Conservation (phyloP, 30 jellyfish, hydroid and myxozoan species). For the Aurelia sp. region DNA sequence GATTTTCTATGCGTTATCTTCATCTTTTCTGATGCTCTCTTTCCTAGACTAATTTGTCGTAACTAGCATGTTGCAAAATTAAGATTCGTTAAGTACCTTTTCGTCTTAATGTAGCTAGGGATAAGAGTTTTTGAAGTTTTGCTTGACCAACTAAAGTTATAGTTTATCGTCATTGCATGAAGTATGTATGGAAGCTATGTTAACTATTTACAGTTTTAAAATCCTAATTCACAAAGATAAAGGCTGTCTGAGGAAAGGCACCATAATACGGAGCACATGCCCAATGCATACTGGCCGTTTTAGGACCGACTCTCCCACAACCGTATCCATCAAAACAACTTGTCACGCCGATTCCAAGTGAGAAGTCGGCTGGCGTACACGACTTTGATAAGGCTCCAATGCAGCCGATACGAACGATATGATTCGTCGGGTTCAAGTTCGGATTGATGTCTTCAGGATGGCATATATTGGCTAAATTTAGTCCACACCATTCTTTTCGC, state of each 20-base stretch:
- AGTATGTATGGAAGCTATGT: too few species aligned
- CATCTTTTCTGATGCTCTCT: too few species aligned
- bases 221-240: conserved; percentile 70
- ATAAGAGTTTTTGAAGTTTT: too few species aligned
- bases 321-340: conserved; percentile 99
- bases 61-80: too few species aligned
- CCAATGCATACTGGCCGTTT: conserved; percentile 98
- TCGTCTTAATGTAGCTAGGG: too few species aligned
- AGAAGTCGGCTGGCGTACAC: conserved; percentile 98
- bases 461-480: conserved; percentile 94
- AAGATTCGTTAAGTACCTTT: too few species aligned
- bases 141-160: too few species aligned
- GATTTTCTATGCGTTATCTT: too few species aligned
- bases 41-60: too few species aligned
- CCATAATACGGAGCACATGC: conserved; percentile 95
- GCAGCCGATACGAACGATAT: conserved; percentile 97
- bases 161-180: too few species aligned
- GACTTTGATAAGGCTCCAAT: conserved; percentile 88
- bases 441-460: conserved; percentile 99
- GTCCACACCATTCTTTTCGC: conserved; percentile 96
- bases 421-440: conserved; percentile 96
- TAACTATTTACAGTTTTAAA: not conserved
- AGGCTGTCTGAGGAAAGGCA: conserved; percentile 90
- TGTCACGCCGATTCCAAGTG: conserved; percentile 94
- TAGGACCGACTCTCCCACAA: conserved; percentile 99